Base-by-base conservation (phyloP, 2,888 invertebrate species). In the Nebria brevicollis region DNA sequence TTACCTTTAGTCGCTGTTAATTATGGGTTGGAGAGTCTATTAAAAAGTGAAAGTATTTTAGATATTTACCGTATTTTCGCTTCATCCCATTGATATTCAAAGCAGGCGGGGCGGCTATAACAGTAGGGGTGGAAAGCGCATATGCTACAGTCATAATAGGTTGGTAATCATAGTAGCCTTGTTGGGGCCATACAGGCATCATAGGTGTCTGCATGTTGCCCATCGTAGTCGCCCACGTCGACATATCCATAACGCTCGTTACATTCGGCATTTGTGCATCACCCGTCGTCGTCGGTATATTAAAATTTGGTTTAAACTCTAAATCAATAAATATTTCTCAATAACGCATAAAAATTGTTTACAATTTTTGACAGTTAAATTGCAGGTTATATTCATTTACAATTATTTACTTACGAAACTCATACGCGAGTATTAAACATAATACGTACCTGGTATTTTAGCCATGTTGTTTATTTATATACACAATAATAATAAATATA, bases 11-110 rank as follows among this genome's bases (percentile, higher is more conserved):
- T 20, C 20, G 20, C 20, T 20, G 20, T 20, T 20, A 20, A 20
- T 20, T 20, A 20, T 20, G 20, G 20, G 20, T 20, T 20, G 20
- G 20, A 20, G 20, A 20, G 20, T 20, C 20, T 20, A 20, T 20
- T 20, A 20, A 20, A 34, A 34, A 5, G 34, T 5, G 34, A 5
- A 68, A 8, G 6, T 6, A 8, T 10, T 10, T 42, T 41, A 20
- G n/a, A 54, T 11, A 10, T n/a, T 26, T 79, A 79, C 79, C 79
- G 42, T 74, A 74, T 75, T 79, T 79, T 15, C 79, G 66, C 11
- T 79, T 79, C 74, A 79, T 79, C 41, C 79, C 79, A 66, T 79
- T 79, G 7, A 66, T 66, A 25, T 79, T 79, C 42, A 79, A 42
- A 5, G 75, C 79, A 13, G 79, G 79, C 1, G 79, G 79, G 0